Evolutionary conservation across 2,113 vertebrate genomes (phyloP).

Genomic region (Petrocephalus zakoni): DNA sequence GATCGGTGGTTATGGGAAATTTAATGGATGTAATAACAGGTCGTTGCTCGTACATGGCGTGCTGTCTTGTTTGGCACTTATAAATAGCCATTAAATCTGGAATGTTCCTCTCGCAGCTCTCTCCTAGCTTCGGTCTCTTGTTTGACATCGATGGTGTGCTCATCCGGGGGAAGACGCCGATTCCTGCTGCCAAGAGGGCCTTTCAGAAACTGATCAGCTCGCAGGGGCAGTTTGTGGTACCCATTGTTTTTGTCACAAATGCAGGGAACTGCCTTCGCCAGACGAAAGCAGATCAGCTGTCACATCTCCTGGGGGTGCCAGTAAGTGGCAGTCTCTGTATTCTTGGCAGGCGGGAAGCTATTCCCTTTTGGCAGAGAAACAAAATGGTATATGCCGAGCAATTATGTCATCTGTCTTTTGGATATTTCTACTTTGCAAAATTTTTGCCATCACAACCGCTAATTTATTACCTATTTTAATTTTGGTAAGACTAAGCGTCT

Average conservation of each 20-base stretch:
- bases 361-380: not conserved
- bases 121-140: constrained; percentile 71
- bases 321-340: constrained; percentile 55
- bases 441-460: not conserved
- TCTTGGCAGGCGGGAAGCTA: not conserved
- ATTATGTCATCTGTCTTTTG: not conserved
- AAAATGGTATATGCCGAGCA: not conserved
- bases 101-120: constrained; percentile 6
- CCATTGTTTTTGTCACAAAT: constrained; percentile 84
- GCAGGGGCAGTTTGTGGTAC: constrained; percentile 70
- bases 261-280: constrained; percentile 77
- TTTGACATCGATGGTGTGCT: constrained; percentile 82
- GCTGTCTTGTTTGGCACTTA: not conserved
- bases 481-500: not conserved
- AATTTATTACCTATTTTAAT: not conserved
- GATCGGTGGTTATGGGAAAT: not conserved
- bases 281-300: constrained; percentile 75
- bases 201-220: constrained; percentile 69
- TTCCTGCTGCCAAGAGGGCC: constrained; percentile 71
- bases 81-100: not conserved
- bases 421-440: not conserved
- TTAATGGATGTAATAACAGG: not conserved
- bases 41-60: not conserved
- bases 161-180: constrained; percentile 69
- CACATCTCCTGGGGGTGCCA: constrained; percentile 68